Evolutionary conservation across 2,113 vertebrate genomes (phyloP).

Genomic region (Pogonocichla stellata): DNA sequence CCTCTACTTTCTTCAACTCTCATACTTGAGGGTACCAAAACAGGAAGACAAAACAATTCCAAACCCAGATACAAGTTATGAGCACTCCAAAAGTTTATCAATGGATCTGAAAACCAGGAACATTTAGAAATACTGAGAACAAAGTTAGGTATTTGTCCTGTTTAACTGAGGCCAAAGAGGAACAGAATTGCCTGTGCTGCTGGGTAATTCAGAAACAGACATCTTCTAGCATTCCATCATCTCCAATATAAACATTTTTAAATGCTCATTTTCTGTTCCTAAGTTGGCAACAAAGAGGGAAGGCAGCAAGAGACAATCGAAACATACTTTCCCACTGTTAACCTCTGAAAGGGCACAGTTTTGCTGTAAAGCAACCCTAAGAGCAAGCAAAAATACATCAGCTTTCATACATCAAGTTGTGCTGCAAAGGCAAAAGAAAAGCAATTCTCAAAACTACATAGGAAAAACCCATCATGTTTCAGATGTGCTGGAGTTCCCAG

Average conservation of each 20-base stretch:
- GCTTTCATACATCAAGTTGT: not conserved
- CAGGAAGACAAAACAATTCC: not conserved
- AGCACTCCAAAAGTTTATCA: not conserved
- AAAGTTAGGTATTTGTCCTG: not conserved
- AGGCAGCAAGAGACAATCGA: not conserved
- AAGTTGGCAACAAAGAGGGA: not conserved
- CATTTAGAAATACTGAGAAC: not conserved
- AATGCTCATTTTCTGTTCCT: not conserved
- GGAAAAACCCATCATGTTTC: not conserved
- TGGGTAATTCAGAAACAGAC: not conserved
- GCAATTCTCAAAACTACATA: not conserved
- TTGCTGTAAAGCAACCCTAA: not conserved
- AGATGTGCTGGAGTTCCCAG: not conserved
- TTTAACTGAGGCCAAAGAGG: not conserved
- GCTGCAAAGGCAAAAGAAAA: not conserved
- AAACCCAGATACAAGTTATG: not conserved
- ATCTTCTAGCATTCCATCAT: not conserved
- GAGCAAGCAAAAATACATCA: not conserved
- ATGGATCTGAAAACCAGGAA: not conserved
- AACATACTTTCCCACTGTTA: not conserved
- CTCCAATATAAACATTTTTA: not conserved
- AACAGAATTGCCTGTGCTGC: not conserved
- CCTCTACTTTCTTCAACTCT: not conserved
- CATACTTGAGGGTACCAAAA: not conserved
- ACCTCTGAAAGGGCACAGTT: not conserved